phyloP scores from a whole-genome alignment of 2,888 invertebrate genomes.

The Odontomyia ornata region DNA sequence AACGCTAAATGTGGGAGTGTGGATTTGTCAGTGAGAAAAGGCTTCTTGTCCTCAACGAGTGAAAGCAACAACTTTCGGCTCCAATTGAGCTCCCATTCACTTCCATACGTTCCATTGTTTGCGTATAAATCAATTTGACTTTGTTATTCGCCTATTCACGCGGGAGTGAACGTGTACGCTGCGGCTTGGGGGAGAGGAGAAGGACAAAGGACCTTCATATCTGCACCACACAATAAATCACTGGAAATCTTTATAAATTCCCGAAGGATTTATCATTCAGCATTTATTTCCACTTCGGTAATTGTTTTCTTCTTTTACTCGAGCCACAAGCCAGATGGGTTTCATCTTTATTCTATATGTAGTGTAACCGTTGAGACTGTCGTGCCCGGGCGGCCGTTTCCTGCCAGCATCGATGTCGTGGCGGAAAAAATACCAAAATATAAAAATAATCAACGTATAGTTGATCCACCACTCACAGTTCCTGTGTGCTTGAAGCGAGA shows the following conservation, averaged over 20 bases:
- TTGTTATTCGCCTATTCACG: slow-evolving; percentile 35
- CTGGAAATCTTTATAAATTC: slow-evolving; percentile 47
- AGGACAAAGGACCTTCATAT: neutral
- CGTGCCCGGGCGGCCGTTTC: neutral
- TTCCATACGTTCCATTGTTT: slow-evolving; percentile 39
- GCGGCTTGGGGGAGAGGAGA: neutral
- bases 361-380: neutral
- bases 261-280: slow-evolving; percentile 45
- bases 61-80: slow-evolving; percentile 16
- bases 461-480: neutral
- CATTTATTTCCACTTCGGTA: slow-evolving; percentile 47
- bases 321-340: slow-evolving; percentile 43
- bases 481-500: neutral
- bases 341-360: slow-evolving; percentile 30
- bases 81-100: neutral
- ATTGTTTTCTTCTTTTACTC: slow-evolving; percentile 44
- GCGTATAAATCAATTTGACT: slow-evolving; percentile 43
- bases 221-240: slow-evolving; percentile 45
- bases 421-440: slow-evolving; percentile 51
- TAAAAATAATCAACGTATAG: slow-evolving; percentile 21
- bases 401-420: neutral
- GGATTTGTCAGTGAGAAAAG: neutral
- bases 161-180: neutral
- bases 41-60: neutral
- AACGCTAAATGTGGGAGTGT: neutral